phyloP scores from a whole-genome alignment of 2,888 invertebrate genomes.

The Sarcophaga subvicina region DNA sequence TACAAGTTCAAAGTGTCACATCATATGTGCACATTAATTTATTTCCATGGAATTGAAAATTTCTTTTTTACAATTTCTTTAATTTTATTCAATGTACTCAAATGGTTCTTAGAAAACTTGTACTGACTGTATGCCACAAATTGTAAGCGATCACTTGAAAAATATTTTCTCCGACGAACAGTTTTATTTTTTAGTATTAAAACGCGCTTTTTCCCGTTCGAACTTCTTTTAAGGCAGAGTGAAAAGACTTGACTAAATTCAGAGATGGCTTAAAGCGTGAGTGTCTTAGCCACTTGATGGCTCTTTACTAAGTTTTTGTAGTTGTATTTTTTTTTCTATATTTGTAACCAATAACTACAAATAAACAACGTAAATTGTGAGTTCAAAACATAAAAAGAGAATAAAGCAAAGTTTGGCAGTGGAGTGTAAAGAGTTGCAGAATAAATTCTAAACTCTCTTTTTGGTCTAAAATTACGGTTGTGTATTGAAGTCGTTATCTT shows the following conservation, averaged over 20 bases:
- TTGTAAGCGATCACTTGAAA: constrained; percentile 16
- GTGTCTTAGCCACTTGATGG: constrained; percentile 44
- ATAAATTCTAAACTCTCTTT: not conserved
- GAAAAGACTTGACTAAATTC: constrained; percentile 57
- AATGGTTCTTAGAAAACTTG: constrained; percentile 45
- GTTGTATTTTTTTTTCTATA: not conserved
- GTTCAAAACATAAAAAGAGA: not conserved
- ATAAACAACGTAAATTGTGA: not conserved
- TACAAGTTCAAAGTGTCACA: constrained; percentile 60
- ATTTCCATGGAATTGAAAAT: constrained; percentile 27
- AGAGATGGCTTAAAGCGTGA: constrained; percentile 53
- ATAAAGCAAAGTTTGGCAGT: not conserved
- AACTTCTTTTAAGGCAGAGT: constrained; percentile 47
- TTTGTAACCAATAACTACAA: not conserved
- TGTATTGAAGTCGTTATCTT: constrained; percentile 17
- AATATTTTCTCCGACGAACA: constrained; percentile 7
- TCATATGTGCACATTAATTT: constrained; percentile 10
- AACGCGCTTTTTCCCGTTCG: constrained; percentile 13
- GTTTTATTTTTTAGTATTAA: constrained; percentile 7
- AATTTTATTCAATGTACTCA: not conserved
- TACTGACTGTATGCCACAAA: constrained; percentile 7
- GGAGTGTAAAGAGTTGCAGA: not conserved
- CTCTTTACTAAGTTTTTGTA: not conserved
- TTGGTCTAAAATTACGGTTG: not conserved
- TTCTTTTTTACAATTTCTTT: constrained; percentile 10